Percentiles rank a stretch among this genome's conserved stretches.
Evolutionary conservation across 2,888 invertebrate species (phyloP).

Genomic region (Synergus gifuensis): DNA sequence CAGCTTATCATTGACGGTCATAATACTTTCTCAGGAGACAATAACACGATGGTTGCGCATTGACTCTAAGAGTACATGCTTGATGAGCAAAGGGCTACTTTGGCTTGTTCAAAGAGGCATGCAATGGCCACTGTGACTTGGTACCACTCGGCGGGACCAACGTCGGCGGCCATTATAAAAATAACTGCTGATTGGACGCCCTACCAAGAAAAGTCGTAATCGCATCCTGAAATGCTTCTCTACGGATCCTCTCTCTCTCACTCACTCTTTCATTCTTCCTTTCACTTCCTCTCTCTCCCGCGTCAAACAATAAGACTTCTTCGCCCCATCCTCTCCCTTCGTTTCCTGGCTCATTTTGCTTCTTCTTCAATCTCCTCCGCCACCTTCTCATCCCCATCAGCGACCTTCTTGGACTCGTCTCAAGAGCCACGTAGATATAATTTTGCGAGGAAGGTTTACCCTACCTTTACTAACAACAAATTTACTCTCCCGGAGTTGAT

Average conservation of each 20-base stretch:
- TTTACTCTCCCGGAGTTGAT: conserved; percentile 16
- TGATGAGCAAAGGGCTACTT: conserved; percentile 65
- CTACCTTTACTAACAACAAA: conserved; percentile 14
- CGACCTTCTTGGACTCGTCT: conserved; percentile 37
- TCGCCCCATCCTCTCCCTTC: conserved; percentile 20
- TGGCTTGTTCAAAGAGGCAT: conserved; percentile 62
- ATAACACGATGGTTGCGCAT: conserved; percentile 28
- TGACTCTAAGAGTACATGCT: conserved; percentile 17
- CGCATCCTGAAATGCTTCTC: conserved; percentile 73
- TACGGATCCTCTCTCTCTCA: conserved; percentile 47
- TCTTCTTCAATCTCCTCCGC: conserved; percentile 36
- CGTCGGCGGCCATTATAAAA: conserved; percentile 75
- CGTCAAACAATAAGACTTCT: conserved; percentile 40
- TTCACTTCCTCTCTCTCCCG: conserved; percentile 36
- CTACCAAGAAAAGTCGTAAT: conserved; percentile 78
- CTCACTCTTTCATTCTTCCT: conserved; percentile 14
- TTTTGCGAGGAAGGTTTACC: conserved; percentile 19
- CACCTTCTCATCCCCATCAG: conserved; percentile 23
- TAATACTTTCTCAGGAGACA: conserved; percentile 36
- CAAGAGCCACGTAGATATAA: conserved; percentile 6
- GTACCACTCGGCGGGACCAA: conserved; percentile 53
- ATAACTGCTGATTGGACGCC: conserved; percentile 78
- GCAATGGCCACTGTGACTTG: conserved; percentile 65
- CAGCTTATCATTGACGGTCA: conserved; percentile 14
- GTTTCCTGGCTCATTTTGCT: conserved; percentile 28